A percentile compares a stretch with the other conserved stretches of the same genome.
Conservation (phyloP, 2,888 invertebrate species). For the Hemistola chrysoprasaria region DNA sequence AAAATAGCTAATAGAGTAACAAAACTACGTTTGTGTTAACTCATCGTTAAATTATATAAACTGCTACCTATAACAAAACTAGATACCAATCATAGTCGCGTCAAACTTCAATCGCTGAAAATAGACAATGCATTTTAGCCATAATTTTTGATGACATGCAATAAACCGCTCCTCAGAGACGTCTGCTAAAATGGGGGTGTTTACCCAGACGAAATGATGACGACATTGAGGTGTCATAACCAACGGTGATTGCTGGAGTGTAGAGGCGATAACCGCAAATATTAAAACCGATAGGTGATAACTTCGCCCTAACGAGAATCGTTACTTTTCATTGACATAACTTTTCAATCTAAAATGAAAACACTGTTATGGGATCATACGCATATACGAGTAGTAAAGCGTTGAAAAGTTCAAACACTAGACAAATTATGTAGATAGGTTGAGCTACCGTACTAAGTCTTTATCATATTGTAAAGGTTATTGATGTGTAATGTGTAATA, state of each 20-base stretch:
- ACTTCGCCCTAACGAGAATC: slow-evolving; percentile 10
- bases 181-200: slow-evolving; percentile 10
- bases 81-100: too few species aligned
- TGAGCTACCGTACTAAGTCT: too few species aligned
- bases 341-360: slow-evolving; percentile 19
- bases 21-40: too few species aligned
- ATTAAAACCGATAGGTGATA: slow-evolving; percentile 29
- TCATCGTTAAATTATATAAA: too few species aligned
- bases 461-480: too few species aligned
- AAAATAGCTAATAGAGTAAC: too few species aligned
- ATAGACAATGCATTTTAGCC: neutral
- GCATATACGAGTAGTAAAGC: slow-evolving; percentile 3
- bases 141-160: slow-evolving; percentile 1
- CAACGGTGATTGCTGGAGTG: slow-evolving; percentile 38
- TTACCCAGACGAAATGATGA: slow-evolving; percentile 22
- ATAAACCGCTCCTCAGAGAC: slow-evolving; percentile 1
- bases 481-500: too few species aligned
- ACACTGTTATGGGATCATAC: slow-evolving; percentile 7
- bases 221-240: slow-evolving; percentile 32
- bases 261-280: slow-evolving; percentile 28
- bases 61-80: too few species aligned
- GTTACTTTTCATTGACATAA: slow-evolving; percentile 16
- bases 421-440: slow-evolving; percentile 1
- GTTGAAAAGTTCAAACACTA: slow-evolving; percentile 7
- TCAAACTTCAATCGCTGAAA: too few species aligned